A percentile compares a stretch with the other conserved stretches of the same genome.
Evolutionary conservation across 2,888 invertebrate genomes (phyloP).

Genomic region (Acronicta leporina): DNA sequence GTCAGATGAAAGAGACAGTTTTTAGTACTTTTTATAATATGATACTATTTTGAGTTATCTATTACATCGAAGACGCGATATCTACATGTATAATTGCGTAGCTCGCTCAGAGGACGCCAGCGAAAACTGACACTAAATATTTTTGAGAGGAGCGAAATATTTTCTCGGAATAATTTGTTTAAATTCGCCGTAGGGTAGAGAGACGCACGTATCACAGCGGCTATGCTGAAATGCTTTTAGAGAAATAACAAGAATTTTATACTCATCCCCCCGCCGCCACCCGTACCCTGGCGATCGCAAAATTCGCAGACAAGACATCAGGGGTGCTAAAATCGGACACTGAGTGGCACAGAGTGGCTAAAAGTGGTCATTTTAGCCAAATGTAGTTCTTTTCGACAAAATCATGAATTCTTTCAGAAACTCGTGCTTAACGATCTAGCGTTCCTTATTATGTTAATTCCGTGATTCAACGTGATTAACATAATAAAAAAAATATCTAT

Average conservation of each 20-base stretch:
- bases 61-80: conserved; percentile 32
- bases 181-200: conserved; percentile 52
- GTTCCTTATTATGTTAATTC: conserved; percentile 33
- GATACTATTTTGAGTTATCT: conserved; percentile 22
- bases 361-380: conserved; percentile 5
- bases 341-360: no score
- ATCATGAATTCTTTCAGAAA: conserved; percentile 21
- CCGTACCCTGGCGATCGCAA: conserved; percentile 14
- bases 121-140: conserved; percentile 33
- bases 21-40: no score
- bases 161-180: conserved; percentile 57
- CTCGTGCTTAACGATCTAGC: conserved; percentile 13
- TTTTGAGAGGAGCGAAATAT: conserved; percentile 49
- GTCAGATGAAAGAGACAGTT: no score
- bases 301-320: conserved; percentile 26
- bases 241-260: conserved; percentile 69
- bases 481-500: conserved; percentile 32
- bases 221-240: conserved; percentile 68
- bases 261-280: conserved; percentile 28
- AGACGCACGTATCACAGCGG: conserved; percentile 43
- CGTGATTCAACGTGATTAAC: conserved; percentile 27
- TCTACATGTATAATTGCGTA: conserved; percentile 14
- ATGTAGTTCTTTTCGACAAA: conserved; percentile 2
- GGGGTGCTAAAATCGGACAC: no score
- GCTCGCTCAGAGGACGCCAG: conserved; percentile 17